Base-by-base conservation (phyloP, 2,888 invertebrate genomes). In the Tetragnatha montana region DNA sequence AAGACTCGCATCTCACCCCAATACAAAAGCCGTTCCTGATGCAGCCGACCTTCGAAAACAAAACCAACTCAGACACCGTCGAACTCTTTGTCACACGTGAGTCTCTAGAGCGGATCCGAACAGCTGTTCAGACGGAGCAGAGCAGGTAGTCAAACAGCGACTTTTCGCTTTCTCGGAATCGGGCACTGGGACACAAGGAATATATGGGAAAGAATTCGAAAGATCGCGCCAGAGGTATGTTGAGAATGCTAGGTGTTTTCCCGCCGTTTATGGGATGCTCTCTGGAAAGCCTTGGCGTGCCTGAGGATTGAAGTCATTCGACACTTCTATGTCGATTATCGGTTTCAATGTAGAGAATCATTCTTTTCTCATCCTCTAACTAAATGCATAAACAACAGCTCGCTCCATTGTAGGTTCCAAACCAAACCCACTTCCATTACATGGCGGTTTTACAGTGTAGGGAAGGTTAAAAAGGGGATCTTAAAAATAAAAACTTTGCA, bases 171-270 rank as follows among this genome's bases (percentile, higher is more conserved):
- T 35, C 35, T 35, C 35, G 35, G 35, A 35, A 35, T 35, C 35
- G 35, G 35, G 2, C 35, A 35, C 35, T 35, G 35, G 35, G 35
- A 35, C 35, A 35, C 35, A 17, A 81, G 60, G 60, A 60, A 17
- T 17, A 60, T 10, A 60, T 14, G 12, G 17, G 60, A 60, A 60
- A 74, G 19, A 35, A 68, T 22, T 17, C 49, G 51, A 74, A 74
- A 19, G 60, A 51, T 74, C 60, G 60, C 47, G 51, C 19, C 21
- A 17, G 35, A 82, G 73, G 17, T 82, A 82, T 82, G 73, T 35
- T 50, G 35, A 19, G 82, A 82, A 82, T 82, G 50, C 60, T 74
- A 81, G 74, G 74, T 82, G 82, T 74, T 74, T 82, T 82, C 73
- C 71, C 79, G 79, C 51, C 71, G n/a, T 73, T 82, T 80, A 70